Conservation (phyloP, 1,140 invertebrate species). For the Cotesia glomerata region DNA sequence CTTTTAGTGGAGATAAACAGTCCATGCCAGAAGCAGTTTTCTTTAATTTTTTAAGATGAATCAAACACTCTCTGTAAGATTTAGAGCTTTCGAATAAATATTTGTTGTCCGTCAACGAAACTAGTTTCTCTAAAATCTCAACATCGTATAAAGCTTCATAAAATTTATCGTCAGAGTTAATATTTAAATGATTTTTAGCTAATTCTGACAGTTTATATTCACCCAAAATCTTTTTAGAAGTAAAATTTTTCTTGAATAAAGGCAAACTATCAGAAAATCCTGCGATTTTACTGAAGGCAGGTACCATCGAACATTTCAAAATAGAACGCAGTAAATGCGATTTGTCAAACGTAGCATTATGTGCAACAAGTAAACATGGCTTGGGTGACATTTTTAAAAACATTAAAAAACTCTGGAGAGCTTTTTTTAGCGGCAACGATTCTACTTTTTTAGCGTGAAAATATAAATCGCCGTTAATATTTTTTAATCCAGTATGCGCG, state of each 20-base stretch:
- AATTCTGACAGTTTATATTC: conserved; percentile 22
- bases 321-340: conserved; percentile 18
- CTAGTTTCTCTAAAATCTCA: conserved; percentile 32
- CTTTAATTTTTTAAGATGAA: conserved; percentile 4
- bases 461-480: conserved; percentile 28
- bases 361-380: conserved; percentile 31
- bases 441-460: conserved; percentile 29
- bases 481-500: conserved; percentile 28
- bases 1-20: conserved; percentile 14
- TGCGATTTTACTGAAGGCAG: conserved; percentile 19
- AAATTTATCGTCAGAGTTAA: conserved; percentile 22
- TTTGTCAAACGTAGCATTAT: conserved; percentile 29
- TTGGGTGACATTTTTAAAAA: conserved; percentile 18
- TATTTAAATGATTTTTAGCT: conserved; percentile 22
- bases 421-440: conserved; percentile 15
- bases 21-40: not conserved
- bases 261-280: conserved; percentile 29
- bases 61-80: conserved; percentile 13
- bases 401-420: conserved; percentile 21
- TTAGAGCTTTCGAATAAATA: conserved; percentile 10
- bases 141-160: conserved; percentile 37
- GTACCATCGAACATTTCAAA: conserved; percentile 8
- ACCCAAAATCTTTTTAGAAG: conserved; percentile 19
- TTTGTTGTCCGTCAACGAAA: conserved; percentile 17
- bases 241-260: conserved; percentile 20